phyloP scores from a whole-genome alignment of 1,140 invertebrate species.

The Cydia splendana region DNA sequence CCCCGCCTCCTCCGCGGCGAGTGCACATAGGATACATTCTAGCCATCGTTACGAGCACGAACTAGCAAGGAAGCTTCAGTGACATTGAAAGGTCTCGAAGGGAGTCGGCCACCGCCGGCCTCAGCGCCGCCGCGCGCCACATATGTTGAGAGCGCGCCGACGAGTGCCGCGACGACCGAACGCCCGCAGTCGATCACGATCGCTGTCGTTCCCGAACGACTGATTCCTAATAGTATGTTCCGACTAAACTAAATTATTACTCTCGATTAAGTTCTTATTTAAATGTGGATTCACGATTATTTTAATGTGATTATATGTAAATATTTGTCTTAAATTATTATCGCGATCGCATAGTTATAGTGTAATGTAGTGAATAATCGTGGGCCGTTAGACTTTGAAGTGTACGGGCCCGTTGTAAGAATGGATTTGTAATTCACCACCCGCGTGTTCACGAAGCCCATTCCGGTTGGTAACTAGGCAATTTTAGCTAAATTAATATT shows the following conservation, averaged over 20 bases:
- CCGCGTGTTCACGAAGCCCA: constrained; percentile 77
- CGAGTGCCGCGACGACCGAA: constrained; percentile 44
- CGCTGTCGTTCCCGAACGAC: constrained; percentile 69
- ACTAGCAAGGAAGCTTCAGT: constrained; percentile 52
- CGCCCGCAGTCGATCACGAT: constrained; percentile 46
- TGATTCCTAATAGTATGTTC: constrained; percentile 78
- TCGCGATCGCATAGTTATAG: constrained; percentile 71
- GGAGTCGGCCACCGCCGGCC: constrained; percentile 38
- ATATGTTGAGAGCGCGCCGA: constrained; percentile 51
- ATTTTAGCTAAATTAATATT: constrained; percentile 77
- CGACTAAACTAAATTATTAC: constrained; percentile 71
- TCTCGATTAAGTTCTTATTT: constrained; percentile 75
- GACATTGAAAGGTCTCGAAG: constrained; percentile 50
- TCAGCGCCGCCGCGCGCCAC: constrained; percentile 48
- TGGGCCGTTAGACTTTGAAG: constrained; percentile 54
- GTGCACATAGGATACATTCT: constrained; percentile 70
- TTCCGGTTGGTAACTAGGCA: constrained; percentile 77
- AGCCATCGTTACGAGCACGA: constrained; percentile 70
- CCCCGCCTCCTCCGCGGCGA: constrained; percentile 55
- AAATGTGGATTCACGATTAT: constrained; percentile 54
- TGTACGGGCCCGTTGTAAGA: constrained; percentile 64
- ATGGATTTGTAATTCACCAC: constrained; percentile 77
- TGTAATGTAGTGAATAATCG: constrained; percentile 49
- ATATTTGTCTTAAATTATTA: constrained; percentile 77
- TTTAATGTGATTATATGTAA: constrained; percentile 70